phyloP scores from a whole-genome alignment of 2,797 vertebrate species.

The Amniataba percoides region DNA sequence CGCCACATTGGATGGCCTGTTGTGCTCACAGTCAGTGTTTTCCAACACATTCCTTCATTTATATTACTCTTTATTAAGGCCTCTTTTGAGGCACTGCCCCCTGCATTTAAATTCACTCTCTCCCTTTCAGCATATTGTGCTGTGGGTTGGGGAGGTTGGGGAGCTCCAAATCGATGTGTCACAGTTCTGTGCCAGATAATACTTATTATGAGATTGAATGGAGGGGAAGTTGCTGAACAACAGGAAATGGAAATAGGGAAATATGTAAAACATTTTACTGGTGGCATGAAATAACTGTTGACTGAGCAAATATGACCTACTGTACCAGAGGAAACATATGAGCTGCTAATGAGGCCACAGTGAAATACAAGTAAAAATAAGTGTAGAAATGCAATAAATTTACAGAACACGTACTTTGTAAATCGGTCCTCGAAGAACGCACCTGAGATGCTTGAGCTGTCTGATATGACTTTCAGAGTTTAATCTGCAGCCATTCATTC shows the following conservation, averaged over 20 bases:
- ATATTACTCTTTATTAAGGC: slow-evolving; percentile 19
- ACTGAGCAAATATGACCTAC: slow-evolving; percentile 29
- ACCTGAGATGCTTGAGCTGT: slow-evolving; percentile 1
- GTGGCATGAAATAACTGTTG: slow-evolving; percentile 39
- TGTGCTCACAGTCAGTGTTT: slow-evolving; percentile 17
- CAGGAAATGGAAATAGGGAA: slow-evolving; percentile 76
- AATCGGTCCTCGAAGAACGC: not conserved
- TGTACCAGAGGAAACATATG: not conserved
- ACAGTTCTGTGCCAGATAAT: slow-evolving; percentile 56
- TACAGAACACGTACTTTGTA: not conserved
- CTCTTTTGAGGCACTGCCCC: slow-evolving; percentile 30
- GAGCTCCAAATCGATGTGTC: slow-evolving; percentile 59
- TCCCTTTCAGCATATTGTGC: slow-evolving; percentile 57
- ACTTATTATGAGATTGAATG: slow-evolving; percentile 53
- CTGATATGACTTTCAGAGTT: slow-evolving; percentile 3
- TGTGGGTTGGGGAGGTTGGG: slow-evolving; percentile 18
- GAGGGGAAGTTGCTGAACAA: slow-evolving; percentile 63
- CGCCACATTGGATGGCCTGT: not conserved
- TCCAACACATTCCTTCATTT: slow-evolving; percentile 27
- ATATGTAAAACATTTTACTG: slow-evolving; percentile 47
- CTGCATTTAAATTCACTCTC: slow-evolving; percentile 63
- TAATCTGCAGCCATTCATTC: slow-evolving; percentile 1
- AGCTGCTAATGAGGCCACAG: not conserved
- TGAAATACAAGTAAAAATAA: not conserved
- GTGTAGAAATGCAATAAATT: not conserved